A percentile compares a stretch with the other conserved stretches of the same genome.
Conservation (phyloP, 2,888 invertebrate genomes). For the Volucella bombylans region DNA sequence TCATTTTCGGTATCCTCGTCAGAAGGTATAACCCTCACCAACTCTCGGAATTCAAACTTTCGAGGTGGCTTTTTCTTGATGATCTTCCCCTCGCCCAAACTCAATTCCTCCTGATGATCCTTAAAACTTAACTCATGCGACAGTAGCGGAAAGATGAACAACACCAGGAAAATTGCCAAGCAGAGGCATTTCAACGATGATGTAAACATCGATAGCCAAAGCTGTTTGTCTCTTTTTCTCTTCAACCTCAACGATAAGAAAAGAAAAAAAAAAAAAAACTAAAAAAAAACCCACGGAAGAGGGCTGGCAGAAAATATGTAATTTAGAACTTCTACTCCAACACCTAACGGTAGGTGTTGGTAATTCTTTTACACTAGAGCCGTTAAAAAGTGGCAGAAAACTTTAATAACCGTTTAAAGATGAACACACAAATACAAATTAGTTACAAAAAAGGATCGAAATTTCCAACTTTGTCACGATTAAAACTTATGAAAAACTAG, state of each 20-base stretch:
- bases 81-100: conserved; percentile 29
- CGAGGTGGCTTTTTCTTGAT: conserved; percentile 39
- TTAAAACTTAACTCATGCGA: conserved; percentile 75
- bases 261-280: conserved; percentile 29
- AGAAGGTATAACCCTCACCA: conserved; percentile 77
- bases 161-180: conserved; percentile 73
- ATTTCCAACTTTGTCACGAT: conserved; percentile 22
- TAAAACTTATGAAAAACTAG: conserved; percentile 59
- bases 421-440: conserved; percentile 1
- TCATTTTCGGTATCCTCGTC: conserved; percentile 75
- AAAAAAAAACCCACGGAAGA: conserved; percentile 4
- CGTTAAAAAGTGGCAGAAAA: conserved; percentile 19
- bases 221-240: conserved; percentile 31
- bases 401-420: conserved; percentile 22
- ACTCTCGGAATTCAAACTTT: conserved; percentile 80
- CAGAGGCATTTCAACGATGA: conserved; percentile 67
- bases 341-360: conserved; percentile 13
- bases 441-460: conserved; percentile 26
- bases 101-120: conserved; percentile 59
- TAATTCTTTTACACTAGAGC: conserved; percentile 20
- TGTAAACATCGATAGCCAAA: conserved; percentile 69
- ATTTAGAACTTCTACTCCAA: conserved; percentile 22
- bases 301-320: not conserved
- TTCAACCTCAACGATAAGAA: conserved; percentile 18
- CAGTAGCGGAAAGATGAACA: conserved; percentile 75